Base-by-base conservation (phyloP, 2,888 invertebrate genomes). In the Chaitophorus viminalis region DNA sequence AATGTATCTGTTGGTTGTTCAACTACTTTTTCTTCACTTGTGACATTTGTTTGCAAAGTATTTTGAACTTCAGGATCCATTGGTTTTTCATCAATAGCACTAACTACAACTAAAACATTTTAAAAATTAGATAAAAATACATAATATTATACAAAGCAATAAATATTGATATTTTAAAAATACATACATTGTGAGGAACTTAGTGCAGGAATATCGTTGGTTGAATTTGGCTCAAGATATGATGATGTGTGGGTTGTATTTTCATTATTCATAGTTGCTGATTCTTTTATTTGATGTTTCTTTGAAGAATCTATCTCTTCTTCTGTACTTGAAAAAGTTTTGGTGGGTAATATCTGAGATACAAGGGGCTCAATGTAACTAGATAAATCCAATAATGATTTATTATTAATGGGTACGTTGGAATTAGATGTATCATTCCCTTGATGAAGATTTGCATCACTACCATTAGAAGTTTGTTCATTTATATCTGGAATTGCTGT, bases 321-420 rank as follows among this genome's bases (percentile, higher is more conserved):
- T 18, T 90, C 88, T 33, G 91, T 91, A 29, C 90, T 90, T 21
- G 90, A 90, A 33, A 91, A 89, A 25, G 91, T 91, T 90, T 92
- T 92, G 0, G 92, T 92, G 0, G 92, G 92, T 89, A 92, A 91
- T 31, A 89, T 86, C 33, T 87, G 89, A 31, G 89, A 86, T 29
- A 85, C 74, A 18, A 88, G 25, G 46, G 89, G 82, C 46, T 89
- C 87, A 65, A 87, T 87, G 39, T 74, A 87, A 87, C 81, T 87
- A 46, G 87, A 86, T n/a, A 86, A 70, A 72, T 79, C 9, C 11
- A 81, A 31, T 0, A 52, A 29, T 1, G 46, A 72, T 74, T 87
- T 87, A 36, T 18, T 65, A 39, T 81, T 74, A 87, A n/a, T 39
- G 39, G 81, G 33, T 25, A 18, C 3, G 3, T 46, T 31, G 46